A percentile compares a stretch with the other conserved stretches of the same genome.
These are phyloP conservation scores for Acanthosepion lycidas DNA, from an alignment of 2,888 invertebrate genomes.

Conservation along the genomic window DNA sequence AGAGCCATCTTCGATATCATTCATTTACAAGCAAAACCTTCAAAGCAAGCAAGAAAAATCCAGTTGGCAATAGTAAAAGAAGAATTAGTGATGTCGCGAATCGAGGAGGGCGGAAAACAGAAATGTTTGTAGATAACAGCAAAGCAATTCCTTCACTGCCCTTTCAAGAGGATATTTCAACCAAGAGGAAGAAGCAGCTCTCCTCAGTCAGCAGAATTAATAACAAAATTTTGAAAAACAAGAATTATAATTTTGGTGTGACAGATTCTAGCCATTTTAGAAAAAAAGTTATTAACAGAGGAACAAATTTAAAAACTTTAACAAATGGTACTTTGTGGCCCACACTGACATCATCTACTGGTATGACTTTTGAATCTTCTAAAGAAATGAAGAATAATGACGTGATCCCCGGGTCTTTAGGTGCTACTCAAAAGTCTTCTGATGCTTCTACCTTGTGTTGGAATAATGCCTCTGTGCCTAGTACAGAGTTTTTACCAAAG, in stretches of 20 bases:
- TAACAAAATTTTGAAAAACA: background rate
- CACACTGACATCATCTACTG: background rate
- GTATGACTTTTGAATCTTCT: background rate
- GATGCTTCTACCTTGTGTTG: background rate
- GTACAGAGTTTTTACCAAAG: background rate
- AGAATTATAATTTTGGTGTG: background rate
- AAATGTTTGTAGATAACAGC: background rate
- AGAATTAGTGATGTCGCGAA: background rate
- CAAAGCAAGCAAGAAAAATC: background rate
- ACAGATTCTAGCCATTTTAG: background rate
- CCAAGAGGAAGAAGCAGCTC: background rate
- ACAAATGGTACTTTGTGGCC: background rate
- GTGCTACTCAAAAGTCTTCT: background rate
- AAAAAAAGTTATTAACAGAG: background rate
- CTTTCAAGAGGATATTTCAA: background rate
- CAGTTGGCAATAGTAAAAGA: background rate
- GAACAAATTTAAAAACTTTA: background rate
- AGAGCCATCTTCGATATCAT: slow-evolving; percentile 8
- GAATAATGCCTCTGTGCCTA: background rate
- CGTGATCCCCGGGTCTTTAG: background rate
- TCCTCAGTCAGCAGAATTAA: background rate
- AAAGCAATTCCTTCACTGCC: background rate
- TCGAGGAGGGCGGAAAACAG: background rate
- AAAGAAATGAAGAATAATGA: background rate
- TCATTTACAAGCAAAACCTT: background rate